phyloP scores from a whole-genome alignment of 2,888 invertebrate species.

The Meiosimyza platycephala region DNA sequence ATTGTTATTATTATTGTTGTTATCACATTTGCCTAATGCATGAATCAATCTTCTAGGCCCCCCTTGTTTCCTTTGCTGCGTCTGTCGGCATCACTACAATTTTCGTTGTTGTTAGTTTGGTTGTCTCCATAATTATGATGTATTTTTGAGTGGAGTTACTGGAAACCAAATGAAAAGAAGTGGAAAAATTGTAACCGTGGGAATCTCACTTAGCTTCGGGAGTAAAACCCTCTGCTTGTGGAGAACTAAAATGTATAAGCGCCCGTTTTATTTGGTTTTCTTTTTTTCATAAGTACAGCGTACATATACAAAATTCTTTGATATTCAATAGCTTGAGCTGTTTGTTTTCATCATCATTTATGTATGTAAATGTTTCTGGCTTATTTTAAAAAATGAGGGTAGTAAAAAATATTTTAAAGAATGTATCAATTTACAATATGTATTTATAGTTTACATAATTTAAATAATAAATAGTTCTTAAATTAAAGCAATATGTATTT shows the following conservation, averaged over 20 bases:
- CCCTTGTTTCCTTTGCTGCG: background rate
- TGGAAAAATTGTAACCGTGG: slow-evolving; percentile 15
- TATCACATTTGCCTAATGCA: slow-evolving; percentile 23
- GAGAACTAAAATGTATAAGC: background rate
- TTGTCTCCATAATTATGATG: slow-evolving; percentile 26
- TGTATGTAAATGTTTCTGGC: background rate
- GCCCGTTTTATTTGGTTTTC: too few relatives aligned
- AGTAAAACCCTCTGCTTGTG: background rate
- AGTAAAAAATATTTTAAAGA: too few relatives aligned
- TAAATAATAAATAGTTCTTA: too few relatives aligned
- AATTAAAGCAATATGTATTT: too few relatives aligned
- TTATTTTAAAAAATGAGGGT: too few relatives aligned
- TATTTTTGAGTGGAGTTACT: slow-evolving; percentile 15
- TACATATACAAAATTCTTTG: too few relatives aligned
- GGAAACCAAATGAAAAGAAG: too few relatives aligned
- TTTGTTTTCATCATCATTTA: background rate
- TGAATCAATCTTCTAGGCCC: slow-evolving; percentile 11
- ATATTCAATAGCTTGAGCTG: too few relatives aligned
- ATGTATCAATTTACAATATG: too few relatives aligned
- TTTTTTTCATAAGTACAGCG: too few relatives aligned
- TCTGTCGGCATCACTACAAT: background rate
- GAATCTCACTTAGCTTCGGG: background rate
- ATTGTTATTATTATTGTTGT: background rate
- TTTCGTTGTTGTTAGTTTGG: background rate
- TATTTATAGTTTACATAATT: too few relatives aligned